A percentile compares a stretch with the other conserved stretches of the same genome.
Conservation (phyloP, 1,140 invertebrate genomes). For the Amphibalanus amphitrite region DNA sequence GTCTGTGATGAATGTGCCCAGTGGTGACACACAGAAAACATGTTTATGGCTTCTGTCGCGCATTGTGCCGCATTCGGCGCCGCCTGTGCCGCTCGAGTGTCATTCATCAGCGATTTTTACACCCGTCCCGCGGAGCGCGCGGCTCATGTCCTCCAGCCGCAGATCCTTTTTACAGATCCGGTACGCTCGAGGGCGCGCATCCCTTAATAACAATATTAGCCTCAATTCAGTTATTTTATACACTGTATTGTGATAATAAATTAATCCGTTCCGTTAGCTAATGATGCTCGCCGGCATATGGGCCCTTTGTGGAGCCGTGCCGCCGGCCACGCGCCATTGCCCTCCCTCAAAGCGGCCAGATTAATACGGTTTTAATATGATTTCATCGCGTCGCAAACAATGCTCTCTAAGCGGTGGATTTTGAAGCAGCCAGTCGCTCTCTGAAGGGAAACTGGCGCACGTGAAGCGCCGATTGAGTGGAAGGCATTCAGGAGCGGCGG, state of each 20-base stretch:
- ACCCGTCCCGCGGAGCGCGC: background rate
- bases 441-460: background rate
- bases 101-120: background rate
- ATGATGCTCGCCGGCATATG: background rate
- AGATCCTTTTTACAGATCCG: background rate
- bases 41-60: background rate
- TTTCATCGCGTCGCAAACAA: background rate
- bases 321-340: background rate
- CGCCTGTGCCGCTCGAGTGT: background rate
- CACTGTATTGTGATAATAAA: slow-evolving; percentile 2
- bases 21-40: background rate
- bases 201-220: slow-evolving; percentile 1
- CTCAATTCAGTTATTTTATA: slow-evolving; percentile 1
- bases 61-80: background rate
- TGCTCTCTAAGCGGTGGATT: background rate
- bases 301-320: background rate
- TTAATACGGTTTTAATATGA: background rate
- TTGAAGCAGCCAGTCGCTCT: background rate
- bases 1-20: background rate
- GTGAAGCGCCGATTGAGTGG: background rate
- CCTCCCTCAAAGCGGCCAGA: background rate
- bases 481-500: background rate
- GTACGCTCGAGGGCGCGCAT: background rate
- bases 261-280: slow-evolving; percentile 1
- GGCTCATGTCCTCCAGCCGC: background rate